Base-by-base conservation (phyloP, 92 coral and sea anemone genomes). In the Micromussa lordhowensis region DNA sequence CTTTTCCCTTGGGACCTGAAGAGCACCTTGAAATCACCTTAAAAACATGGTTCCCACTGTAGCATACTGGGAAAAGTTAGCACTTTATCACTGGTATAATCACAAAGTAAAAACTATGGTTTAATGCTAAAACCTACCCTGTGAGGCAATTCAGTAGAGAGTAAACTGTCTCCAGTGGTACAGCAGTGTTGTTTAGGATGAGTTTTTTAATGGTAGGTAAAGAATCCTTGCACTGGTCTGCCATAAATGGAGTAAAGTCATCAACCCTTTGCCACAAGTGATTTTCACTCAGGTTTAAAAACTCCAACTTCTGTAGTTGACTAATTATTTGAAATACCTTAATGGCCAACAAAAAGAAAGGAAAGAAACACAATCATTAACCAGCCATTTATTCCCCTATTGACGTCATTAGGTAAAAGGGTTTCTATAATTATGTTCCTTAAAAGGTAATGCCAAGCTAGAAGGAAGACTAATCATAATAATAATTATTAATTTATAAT, bases 281-380 rank as follows among this genome's bases (percentile, higher is more conserved):
- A 51, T 97, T 97, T 71, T 84, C 94, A 85, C 98, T 94, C 68
- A 96, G 89, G 90, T 96, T 97, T 5, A 97, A 87, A 53, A 92
- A 89, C 57, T 90, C 90, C 61, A 97, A 87, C 49, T 91, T 92
- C 32, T 92, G 92, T 29, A 97, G 93, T 32, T 97, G 93, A 30
- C 89, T 81, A 81, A 94, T 79, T 54, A 97, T 96, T 59, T 57
- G 73, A 31, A 94, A 82, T 14, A 97, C 91, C 99, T 97, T 75
- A 17, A 55, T 73, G 54, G 21, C 31, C 36, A 87, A 55, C 28
- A 30, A 32, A n/a, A 53, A 77, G 82, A 22, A 12, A 66, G 12
- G n/a, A 15, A 55, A 15, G 19, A 55, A 4, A 55, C 61, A 55
- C 61, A 1, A 16, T 16, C 22, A 55, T 4, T 55, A 55, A 55